phyloP scores from a whole-genome alignment of 2,888 invertebrate genomes.

The Dynastes maya region DNA sequence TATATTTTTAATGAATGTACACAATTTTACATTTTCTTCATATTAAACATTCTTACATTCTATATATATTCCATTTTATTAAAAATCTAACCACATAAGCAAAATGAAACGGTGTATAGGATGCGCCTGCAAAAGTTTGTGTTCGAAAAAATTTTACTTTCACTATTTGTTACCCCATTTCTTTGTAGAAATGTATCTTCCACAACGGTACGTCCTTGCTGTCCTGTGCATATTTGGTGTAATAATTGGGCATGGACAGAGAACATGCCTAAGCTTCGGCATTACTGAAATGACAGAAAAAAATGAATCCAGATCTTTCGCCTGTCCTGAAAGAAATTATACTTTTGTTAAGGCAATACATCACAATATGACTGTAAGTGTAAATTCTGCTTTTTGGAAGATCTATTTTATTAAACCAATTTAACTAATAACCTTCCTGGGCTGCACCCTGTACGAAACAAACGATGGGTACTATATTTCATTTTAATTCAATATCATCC shows the following conservation, averaged over 20 bases:
- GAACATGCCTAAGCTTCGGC: conserved; percentile 45
- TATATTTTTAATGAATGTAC: no score
- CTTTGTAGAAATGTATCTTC: conserved; percentile 34
- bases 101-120: conserved; percentile 23
- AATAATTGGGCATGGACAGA: conserved; percentile 46
- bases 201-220: conserved; percentile 29
- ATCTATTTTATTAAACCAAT: no score
- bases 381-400: no score
- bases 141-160: background rate
- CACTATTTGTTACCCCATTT: background rate
- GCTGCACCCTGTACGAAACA: no score
- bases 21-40: no score
- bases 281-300: conserved; percentile 46
- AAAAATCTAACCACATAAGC: no score
- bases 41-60: no score
- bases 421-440: no score
- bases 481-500: no score
- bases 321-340: conserved; percentile 22
- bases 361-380: conserved; percentile 16
- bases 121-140: conserved; percentile 30
- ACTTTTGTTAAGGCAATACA: background rate
- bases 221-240: conserved; percentile 21
- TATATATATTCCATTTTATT: no score
- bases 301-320: conserved; percentile 7
- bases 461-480: no score